phyloP scores from a whole-genome alignment of 1,140 invertebrate genomes.

The Littorina saxatilis region DNA sequence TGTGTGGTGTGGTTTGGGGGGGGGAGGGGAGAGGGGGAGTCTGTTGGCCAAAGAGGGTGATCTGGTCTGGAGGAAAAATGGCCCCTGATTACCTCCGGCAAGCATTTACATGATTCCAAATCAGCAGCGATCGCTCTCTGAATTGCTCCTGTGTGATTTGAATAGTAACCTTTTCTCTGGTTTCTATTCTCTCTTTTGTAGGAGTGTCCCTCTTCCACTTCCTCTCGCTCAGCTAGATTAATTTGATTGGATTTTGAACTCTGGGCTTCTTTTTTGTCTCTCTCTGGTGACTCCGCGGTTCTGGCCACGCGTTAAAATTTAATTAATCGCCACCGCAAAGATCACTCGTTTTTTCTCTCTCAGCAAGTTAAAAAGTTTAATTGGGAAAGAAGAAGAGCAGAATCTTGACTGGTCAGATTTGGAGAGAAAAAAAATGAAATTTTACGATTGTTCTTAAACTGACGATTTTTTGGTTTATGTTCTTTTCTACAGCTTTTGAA shows the following conservation, averaged over 20 bases:
- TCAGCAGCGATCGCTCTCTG: constrained; percentile 10
- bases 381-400: no score
- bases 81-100: constrained; percentile 2
- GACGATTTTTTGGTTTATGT: no score
- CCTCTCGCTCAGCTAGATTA: not conserved
- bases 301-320: no score
- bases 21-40: not conserved
- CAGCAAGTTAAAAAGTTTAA: no score
- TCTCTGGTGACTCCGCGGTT: not conserved
- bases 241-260: not conserved
- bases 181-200: not conserved
- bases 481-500: no score
- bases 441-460: no score
- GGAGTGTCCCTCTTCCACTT: not conserved
- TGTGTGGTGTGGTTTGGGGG: not conserved
- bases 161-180: constrained; percentile 27
- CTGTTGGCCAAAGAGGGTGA: not conserved
- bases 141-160: constrained; percentile 27
- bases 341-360: no score
- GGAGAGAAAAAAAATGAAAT: no score
- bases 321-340: no score
- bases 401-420: no score
- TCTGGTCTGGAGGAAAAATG: not conserved
- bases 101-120: constrained; percentile 33
- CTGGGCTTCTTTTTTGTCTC: not conserved